phyloP scores from a whole-genome alignment of 1,140 invertebrate species.

The Nebria ingens region DNA sequence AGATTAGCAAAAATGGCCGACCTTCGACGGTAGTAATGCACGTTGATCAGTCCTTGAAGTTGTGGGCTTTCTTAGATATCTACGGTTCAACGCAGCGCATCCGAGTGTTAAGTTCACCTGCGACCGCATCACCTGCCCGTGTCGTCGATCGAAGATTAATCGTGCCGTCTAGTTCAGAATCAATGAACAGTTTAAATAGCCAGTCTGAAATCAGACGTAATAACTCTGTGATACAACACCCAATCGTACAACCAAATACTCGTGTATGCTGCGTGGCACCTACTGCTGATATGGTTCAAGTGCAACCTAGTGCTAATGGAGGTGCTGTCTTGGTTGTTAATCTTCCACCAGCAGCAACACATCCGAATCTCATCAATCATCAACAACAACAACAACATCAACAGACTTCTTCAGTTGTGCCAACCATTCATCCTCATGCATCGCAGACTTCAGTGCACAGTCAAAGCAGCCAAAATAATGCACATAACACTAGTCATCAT shows the following conservation, averaged over 20 bases:
- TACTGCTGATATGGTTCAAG: slow-evolving; percentile 49
- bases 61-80: slow-evolving; percentile 95
- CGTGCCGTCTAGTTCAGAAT: slow-evolving; percentile 35
- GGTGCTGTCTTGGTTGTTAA: slow-evolving; percentile 70
- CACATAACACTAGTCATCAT: slow-evolving; percentile 25
- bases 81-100: slow-evolving; percentile 89
- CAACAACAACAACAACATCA: too few species aligned
- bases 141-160: slow-evolving; percentile 30
- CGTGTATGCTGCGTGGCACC: slow-evolving; percentile 37
- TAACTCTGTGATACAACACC: slow-evolving; percentile 26
- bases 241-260: slow-evolving; percentile 26
- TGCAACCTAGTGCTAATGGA: slow-evolving; percentile 48
- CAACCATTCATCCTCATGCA: slow-evolving; percentile 21
- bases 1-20: slow-evolving; percentile 80
- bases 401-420: slow-evolving; percentile 14
- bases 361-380: slow-evolving; percentile 33
- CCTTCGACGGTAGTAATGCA: slow-evolving; percentile 79
- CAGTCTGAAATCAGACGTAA: slow-evolving; percentile 31
- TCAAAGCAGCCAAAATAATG: slow-evolving; percentile 14
- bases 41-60: slow-evolving; percentile 75
- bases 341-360: slow-evolving; percentile 47
- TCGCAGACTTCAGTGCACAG: slow-evolving; percentile 24
- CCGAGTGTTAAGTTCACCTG: slow-evolving; percentile 49
- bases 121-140: slow-evolving; percentile 31
- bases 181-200: slow-evolving; percentile 38